Evolutionary conservation across 2,797 vertebrate genomes (phyloP).

Genomic region (Chiloscyllium punctatum): DNA sequence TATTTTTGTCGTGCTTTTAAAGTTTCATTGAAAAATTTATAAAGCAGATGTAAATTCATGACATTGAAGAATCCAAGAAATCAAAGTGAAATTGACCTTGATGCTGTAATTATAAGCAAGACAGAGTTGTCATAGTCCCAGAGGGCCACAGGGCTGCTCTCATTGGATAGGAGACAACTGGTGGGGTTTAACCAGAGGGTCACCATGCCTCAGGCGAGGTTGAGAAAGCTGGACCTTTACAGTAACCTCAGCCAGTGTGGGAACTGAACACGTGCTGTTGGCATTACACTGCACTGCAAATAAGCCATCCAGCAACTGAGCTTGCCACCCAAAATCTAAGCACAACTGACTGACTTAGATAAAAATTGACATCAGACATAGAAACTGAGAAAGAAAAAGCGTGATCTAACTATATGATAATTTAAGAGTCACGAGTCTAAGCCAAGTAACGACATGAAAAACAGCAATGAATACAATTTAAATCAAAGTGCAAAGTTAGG

Average conservation of each 20-base stretch:
- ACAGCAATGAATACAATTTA: background rate
- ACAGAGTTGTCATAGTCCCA: too few relatives aligned
- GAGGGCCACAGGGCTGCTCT: too few relatives aligned
- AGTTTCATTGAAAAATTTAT: background rate
- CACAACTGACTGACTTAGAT: background rate
- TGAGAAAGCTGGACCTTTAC: too few relatives aligned
- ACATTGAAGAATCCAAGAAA: background rate
- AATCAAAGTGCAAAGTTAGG: background rate
- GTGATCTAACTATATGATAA: background rate
- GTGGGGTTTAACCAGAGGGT: too few relatives aligned
- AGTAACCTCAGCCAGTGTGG: too few relatives aligned
- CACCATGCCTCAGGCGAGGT: too few relatives aligned
- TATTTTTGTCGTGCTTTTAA: background rate
- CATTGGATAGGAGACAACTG: too few relatives aligned
- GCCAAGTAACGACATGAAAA: background rate
- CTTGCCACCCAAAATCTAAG: too few relatives aligned
- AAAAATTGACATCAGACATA: background rate
- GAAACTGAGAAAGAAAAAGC: background rate
- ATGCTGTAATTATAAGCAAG: too few relatives aligned
- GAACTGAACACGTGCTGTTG: too few relatives aligned
- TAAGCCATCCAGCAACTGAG: too few relatives aligned
- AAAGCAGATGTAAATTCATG: background rate
- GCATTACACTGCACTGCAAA: too few relatives aligned
- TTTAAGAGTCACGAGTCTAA: background rate
- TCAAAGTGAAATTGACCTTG: background rate